These are phyloP conservation scores for Setophaga coronata DNA, from an alignment of 2,113 vertebrate genomes.

Conservation along the genomic window DNA sequence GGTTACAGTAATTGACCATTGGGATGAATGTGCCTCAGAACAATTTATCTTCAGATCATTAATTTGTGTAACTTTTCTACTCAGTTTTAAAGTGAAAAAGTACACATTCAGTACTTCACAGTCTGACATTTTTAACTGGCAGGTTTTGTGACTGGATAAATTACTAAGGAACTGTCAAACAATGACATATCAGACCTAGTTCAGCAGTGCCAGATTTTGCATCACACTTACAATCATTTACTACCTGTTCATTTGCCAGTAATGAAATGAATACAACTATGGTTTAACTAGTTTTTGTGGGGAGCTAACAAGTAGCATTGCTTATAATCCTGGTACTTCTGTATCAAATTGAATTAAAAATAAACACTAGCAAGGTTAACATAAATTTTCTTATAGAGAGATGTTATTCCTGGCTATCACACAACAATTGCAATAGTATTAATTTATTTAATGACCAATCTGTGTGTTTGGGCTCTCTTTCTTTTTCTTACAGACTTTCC, in stretches of 20 bases:
- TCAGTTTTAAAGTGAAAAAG: background rate
- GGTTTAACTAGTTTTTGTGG: background rate
- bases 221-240: background rate
- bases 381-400: background rate
- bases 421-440: background rate
- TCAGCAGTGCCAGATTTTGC: background rate
- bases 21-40: background rate
- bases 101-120: background rate
- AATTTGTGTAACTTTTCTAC: background rate
- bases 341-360: background rate
- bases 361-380: background rate
- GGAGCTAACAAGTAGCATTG: background rate
- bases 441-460: background rate
- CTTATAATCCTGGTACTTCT: background rate
- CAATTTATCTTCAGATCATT: background rate
- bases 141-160: background rate
- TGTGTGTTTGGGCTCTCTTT: background rate
- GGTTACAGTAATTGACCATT: background rate
- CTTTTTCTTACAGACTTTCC: conserved; percentile 84
- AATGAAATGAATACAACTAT: background rate
- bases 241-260: background rate
- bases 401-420: background rate
- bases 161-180: background rate
- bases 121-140: background rate
- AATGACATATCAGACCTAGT: background rate